phyloP scores from a whole-genome alignment of 1,140 invertebrate genomes.

The Neotoxoptera formosana region DNA sequence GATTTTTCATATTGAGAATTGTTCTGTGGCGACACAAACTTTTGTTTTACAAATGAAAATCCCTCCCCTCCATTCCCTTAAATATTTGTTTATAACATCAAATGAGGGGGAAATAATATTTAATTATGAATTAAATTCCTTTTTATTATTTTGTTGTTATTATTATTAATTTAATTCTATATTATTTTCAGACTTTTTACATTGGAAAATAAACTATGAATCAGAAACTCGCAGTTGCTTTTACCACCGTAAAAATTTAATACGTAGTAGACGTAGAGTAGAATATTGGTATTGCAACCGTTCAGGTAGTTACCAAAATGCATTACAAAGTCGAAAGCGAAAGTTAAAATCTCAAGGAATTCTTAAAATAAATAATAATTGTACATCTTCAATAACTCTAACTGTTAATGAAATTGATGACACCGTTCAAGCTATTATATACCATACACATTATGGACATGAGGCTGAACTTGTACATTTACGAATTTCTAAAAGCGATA shows the following conservation, averaged over 20 bases:
- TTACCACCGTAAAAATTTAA: constrained; percentile 34
- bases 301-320: constrained; percentile 22
- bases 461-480: constrained; percentile 18
- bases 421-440: constrained; percentile 30
- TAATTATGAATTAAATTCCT: background rate
- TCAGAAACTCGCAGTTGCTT: constrained; percentile 36
- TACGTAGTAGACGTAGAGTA: background rate
- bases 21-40: no score
- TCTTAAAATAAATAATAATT: constrained; percentile 42
- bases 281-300: constrained; percentile 48
- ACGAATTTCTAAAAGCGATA: constrained; percentile 34
- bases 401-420: constrained; percentile 15
- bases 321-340: background rate
- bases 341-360: constrained; percentile 43
- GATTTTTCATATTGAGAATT: no score
- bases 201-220: constrained; percentile 37
- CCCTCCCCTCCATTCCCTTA: no score
- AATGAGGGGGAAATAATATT: background rate
- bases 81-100: no score
- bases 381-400: constrained; percentile 38
- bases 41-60: no score
- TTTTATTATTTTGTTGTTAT: background rate
- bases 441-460: constrained; percentile 45
- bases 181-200: constrained; percentile 27
- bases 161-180: background rate